Evolutionary conservation across 2,888 invertebrate genomes (phyloP).

Genomic region (Xestoiulus laeticollis): DNA sequence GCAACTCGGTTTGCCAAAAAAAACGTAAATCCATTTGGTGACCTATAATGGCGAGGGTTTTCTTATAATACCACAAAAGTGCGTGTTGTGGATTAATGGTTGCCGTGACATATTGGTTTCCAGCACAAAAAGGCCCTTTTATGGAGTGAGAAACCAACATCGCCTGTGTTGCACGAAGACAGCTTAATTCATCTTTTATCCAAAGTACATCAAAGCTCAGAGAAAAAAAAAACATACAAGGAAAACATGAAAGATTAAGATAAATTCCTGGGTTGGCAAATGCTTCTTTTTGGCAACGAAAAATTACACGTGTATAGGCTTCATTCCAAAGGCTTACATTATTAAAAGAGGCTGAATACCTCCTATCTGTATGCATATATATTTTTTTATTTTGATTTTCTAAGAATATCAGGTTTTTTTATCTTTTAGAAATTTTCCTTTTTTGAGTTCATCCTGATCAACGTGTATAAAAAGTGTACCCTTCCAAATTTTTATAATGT

Average conservation of each 20-base stretch:
- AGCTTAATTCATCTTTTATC: conserved; percentile 25
- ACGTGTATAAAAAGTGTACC: too few relatives aligned
- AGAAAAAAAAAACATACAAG: background rate
- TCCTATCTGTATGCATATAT: background rate
- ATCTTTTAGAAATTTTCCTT: background rate
- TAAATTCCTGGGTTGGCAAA: background rate
- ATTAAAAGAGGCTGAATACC: background rate
- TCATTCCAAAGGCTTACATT: background rate
- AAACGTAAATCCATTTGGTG: conserved; percentile 9
- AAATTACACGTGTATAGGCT: background rate
- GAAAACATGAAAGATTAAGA: conserved; percentile 22
- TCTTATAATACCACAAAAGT: conserved; percentile 16
- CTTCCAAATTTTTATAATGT: too few relatives aligned
- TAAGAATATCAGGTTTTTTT: background rate
- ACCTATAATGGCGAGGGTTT: conserved; percentile 8
- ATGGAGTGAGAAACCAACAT: conserved; percentile 24
- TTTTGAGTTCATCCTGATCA: background rate
- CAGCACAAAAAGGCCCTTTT: conserved; percentile 21
- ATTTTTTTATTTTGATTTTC: background rate
- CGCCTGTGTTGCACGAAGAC: background rate
- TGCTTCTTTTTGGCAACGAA: background rate
- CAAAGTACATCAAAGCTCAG: background rate
- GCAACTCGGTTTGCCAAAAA: background rate
- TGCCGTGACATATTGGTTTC: conserved; percentile 35
- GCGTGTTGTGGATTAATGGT: conserved; percentile 34